Percentiles rank a stretch among this genome's conserved stretches.
Evolutionary conservation across 2,113 vertebrate species (phyloP).

Genomic region (Acinonyx jubatus): DNA sequence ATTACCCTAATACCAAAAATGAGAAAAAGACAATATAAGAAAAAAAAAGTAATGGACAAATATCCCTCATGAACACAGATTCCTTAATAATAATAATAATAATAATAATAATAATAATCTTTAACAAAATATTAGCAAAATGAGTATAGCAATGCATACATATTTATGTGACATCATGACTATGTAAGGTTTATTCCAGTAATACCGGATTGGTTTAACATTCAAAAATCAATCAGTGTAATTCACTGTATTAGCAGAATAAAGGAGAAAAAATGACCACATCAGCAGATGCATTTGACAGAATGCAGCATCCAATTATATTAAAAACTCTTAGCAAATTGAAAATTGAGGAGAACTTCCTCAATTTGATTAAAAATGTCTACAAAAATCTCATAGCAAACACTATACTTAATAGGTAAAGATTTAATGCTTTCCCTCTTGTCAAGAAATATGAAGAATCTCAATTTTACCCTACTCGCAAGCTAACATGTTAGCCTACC

Average conservation of each 20-base stretch:
- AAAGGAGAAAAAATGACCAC: slow-evolving; percentile 15
- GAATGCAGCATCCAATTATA: not conserved
- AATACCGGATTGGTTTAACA: slow-evolving; percentile 23
- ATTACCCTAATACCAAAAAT: not conserved
- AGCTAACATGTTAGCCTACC: not conserved
- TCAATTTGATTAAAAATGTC: slow-evolving; percentile 42
- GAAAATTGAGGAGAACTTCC: slow-evolving; percentile 14
- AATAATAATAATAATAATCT: not conserved
- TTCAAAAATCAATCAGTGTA: slow-evolving; percentile 36
- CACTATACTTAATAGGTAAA: not conserved
- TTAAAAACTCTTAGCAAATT: slow-evolving; percentile 47
- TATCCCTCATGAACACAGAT: not conserved
- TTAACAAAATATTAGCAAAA: not conserved
- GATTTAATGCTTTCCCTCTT: not conserved
- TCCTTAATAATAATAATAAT: not conserved
- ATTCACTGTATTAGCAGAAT: slow-evolving; percentile 32
- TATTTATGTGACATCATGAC: not conserved
- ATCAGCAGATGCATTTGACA: slow-evolving; percentile 41
- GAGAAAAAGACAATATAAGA: not conserved
- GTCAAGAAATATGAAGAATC: not conserved
- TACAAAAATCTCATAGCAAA: slow-evolving; percentile 15
- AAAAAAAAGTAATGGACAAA: not conserved
- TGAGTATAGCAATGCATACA: not conserved
- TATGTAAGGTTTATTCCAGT: not conserved
- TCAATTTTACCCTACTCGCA: not conserved